phyloP scores from a whole-genome alignment of 2,888 invertebrate genomes.

The Orthonevra nobilis region DNA sequence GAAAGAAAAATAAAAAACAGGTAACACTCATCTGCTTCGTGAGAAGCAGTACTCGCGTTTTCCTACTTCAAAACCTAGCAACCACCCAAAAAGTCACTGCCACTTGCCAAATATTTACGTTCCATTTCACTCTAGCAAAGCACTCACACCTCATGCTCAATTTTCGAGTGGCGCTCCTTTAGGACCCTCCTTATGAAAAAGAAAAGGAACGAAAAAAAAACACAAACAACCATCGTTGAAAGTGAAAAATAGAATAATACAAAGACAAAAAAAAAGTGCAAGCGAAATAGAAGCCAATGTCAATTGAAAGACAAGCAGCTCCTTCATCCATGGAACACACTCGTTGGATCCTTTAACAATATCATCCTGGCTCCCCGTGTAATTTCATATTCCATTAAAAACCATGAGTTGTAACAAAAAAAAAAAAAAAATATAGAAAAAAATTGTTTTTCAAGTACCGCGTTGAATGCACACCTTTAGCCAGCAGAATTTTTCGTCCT shows the following conservation, averaged over 20 bases:
- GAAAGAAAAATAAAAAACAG: too few species aligned
- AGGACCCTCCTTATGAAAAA: too few species aligned
- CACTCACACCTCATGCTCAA: slow-evolving; percentile 25
- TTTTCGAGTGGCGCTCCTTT: too few species aligned
- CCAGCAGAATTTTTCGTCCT: slow-evolving; percentile 8
- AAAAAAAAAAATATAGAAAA: slow-evolving; percentile 40
- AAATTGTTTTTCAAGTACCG: slow-evolving; percentile 42
- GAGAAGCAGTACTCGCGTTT: too few species aligned
- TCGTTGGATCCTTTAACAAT: slow-evolving; percentile 34
- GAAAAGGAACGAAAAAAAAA: not conserved
- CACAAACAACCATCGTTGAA: slow-evolving; percentile 34
- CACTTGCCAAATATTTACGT: slow-evolving; percentile 66
- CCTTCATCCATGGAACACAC: slow-evolving; percentile 34
- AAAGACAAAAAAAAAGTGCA: too few species aligned
- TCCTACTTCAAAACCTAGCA: not conserved
- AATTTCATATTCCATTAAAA: slow-evolving; percentile 60
- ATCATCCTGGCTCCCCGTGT: slow-evolving; percentile 15
- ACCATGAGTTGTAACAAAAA: slow-evolving; percentile 33
- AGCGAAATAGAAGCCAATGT: slow-evolving; percentile 63
- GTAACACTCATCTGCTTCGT: too few species aligned
- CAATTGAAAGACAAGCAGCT: slow-evolving; percentile 63
- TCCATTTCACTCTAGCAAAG: slow-evolving; percentile 44
- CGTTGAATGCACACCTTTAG: slow-evolving; percentile 37
- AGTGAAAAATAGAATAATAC: slow-evolving; percentile 19
- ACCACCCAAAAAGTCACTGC: slow-evolving; percentile 32